Evolutionary conservation across 2,113 vertebrate species (phyloP).

Genomic region (Ariopsis seemanni): DNA sequence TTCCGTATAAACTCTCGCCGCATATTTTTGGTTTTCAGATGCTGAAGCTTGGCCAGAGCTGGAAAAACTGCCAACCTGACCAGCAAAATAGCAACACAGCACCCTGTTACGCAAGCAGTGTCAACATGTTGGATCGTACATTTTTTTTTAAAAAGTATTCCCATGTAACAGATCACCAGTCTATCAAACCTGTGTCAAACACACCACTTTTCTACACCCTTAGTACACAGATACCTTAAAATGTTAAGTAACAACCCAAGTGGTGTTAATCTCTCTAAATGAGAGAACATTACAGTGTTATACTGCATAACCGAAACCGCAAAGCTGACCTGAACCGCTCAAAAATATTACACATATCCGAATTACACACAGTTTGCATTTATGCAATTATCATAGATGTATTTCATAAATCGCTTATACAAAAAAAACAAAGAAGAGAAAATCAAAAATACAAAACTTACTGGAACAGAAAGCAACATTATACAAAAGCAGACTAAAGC

Average conservation of each 20-base stretch:
- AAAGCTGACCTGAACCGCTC: slow-evolving; percentile 1
- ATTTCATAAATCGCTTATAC: slow-evolving; percentile 26
- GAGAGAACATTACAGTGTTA: slow-evolving; percentile 28
- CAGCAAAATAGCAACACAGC: not conserved
- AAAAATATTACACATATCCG: slow-evolving; percentile 9
- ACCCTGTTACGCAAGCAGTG: not conserved
- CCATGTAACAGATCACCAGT: not conserved
- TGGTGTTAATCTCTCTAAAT: slow-evolving; percentile 23
- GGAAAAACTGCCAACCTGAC: not conserved
- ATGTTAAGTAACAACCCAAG: slow-evolving; percentile 8
- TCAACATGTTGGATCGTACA: not conserved
- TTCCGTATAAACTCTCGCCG: slow-evolving; percentile 40
- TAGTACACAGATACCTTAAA: not conserved
- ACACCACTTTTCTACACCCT: not conserved
- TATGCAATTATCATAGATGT: not conserved
- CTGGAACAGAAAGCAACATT: slow-evolving; percentile 62
- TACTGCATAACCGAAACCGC: slow-evolving; percentile 25
- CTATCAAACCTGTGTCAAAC: not conserved
- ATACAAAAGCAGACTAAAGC: slow-evolving; percentile 43
- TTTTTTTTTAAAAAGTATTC: not conserved
- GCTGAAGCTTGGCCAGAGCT: not conserved
- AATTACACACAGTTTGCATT: slow-evolving; percentile 11
- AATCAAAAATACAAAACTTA: slow-evolving; percentile 39
- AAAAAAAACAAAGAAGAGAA: slow-evolving; percentile 18
- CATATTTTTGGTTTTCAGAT: slow-evolving; percentile 22